Base-by-base conservation (phyloP, 2,113 vertebrate species). In the Brachyhypopomus occidentalis region DNA sequence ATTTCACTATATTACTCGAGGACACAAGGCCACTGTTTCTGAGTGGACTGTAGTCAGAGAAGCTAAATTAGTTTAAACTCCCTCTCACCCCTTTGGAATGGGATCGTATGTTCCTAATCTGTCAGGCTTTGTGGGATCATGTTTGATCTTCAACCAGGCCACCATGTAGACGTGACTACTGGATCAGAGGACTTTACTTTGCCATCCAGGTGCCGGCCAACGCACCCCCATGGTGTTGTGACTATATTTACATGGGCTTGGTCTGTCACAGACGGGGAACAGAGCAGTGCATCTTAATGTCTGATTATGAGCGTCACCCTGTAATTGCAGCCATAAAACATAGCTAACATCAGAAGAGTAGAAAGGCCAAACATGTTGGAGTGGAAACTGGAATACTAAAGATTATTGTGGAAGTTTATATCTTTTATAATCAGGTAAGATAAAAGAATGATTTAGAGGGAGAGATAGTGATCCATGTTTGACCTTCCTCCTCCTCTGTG, bases 121-220 rank as follows among this genome's bases (percentile, higher is more conserved):
- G 60, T 80, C 60, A 66, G 60, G 59, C 25, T 48, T 56, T 11
- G 45, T 74, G 71, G 70, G 48, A 64, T 55, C 59, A 48, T 77
- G 75, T 45, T 55, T 80, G 58, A 73, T 71, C 38, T 80, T n/a
- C 23, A 48, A 30, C 3, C 36, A 63, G 23, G 70, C 69, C 58
- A 25, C 60, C 30, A 17, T 72, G 6, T 41, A 7, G 12, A 23
- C 59, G 36, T 45, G 59, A 59, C 48, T 60, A 11, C 45, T 74
- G 16, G 20, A 16, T n/a, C 25, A 17, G n/a, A 38, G 36, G 64
- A 11, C 38, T 38, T 67, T 34, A 36, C 17, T 1, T 67, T 19
- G 16, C 30, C 20, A 27, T 67, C 27, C 64, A 36, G 64, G 64
- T 36, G 64, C 16, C 1, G 64, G 64, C 30, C n/a, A 19, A 52